These are phyloP conservation scores for Drosophila flavopinicola DNA, from an alignment of 2,888 invertebrate genomes.

Conservation along the genomic window DNA sequence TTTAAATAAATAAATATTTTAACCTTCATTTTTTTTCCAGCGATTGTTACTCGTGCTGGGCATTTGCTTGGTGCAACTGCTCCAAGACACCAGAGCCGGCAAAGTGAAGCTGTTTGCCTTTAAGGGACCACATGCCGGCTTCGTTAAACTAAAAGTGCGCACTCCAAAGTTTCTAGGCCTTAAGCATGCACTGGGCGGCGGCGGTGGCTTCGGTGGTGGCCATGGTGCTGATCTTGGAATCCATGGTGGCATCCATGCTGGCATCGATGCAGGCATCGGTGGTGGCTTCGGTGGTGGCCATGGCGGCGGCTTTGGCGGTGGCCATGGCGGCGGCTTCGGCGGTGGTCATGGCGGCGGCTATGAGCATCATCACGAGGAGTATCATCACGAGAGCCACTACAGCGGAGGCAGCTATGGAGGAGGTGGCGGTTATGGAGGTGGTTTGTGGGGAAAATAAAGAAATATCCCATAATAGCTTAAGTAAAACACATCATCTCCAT, in stretches of 20 bases:
- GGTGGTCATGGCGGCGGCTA: slow-evolving; percentile 58
- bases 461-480: not conserved
- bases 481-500: slow-evolving; percentile 28
- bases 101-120: slow-evolving; percentile 75
- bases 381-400: slow-evolving; percentile 69
- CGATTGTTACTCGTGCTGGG: slow-evolving; percentile 39
- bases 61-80: slow-evolving; percentile 33
- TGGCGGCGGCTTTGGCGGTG: slow-evolving; percentile 41
- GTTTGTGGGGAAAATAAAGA: slow-evolving; percentile 62
- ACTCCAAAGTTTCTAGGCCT: slow-evolving; percentile 75
- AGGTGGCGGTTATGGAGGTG: slow-evolving; percentile 51
- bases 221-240: slow-evolving; percentile 33
- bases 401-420: slow-evolving; percentile 59
- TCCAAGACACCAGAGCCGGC: slow-evolving; percentile 53
- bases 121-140: slow-evolving; percentile 74
- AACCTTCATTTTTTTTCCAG: not conserved
- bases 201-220: slow-evolving; percentile 45
- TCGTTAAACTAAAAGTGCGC: slow-evolving; percentile 70
- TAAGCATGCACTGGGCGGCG: slow-evolving; percentile 64
- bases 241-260: slow-evolving; percentile 11
- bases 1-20: not conserved
- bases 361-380: slow-evolving; percentile 71
- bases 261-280: slow-evolving; percentile 38
- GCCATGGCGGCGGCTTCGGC: slow-evolving; percentile 47
- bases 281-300: slow-evolving; percentile 37